Conservation (phyloP, 1,140 invertebrate species). For the Arion vulgaris region DNA sequence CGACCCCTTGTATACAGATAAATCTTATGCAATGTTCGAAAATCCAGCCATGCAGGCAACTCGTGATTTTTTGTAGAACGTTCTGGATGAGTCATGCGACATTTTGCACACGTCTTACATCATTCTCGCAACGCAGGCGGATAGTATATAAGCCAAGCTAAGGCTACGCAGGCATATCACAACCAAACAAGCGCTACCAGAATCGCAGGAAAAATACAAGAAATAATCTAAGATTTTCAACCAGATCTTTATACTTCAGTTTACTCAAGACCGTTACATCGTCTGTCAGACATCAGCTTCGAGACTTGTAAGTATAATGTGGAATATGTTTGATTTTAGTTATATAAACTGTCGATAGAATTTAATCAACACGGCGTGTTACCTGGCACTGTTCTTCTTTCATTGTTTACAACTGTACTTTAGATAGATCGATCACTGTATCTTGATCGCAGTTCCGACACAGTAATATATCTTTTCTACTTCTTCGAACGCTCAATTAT, state of each 20-base stretch:
- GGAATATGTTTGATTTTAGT: too few relatives aligned
- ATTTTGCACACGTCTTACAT: constrained; percentile 10
- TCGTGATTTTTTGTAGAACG: constrained; percentile 2
- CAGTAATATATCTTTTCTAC: too few relatives aligned
- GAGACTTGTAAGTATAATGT: too few relatives aligned
- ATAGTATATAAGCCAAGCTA: constrained; percentile 8
- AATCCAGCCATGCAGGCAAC: constrained; percentile 22
- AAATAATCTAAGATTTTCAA: too few relatives aligned
- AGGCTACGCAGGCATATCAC: constrained; percentile 12
- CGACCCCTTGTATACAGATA: background rate
- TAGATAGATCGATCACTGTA: too few relatives aligned
- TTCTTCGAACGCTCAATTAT: too few relatives aligned
- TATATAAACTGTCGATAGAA: too few relatives aligned
- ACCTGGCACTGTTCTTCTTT: too few relatives aligned
- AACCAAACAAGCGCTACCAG: background rate
- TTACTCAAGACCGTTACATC: background rate
- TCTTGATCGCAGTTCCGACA: too few relatives aligned
- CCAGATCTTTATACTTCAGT: too few relatives aligned
- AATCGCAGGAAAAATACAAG: background rate
- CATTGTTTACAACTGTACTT: too few relatives aligned
- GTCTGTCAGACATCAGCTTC: background rate
- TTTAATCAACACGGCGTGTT: too few relatives aligned
- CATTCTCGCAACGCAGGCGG: constrained; percentile 6
- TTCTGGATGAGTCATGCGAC: constrained; percentile 31
- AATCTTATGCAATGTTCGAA: background rate